Conservation (phyloP, 2,797 vertebrate genomes). For the Pygocentrus nattereri region DNA sequence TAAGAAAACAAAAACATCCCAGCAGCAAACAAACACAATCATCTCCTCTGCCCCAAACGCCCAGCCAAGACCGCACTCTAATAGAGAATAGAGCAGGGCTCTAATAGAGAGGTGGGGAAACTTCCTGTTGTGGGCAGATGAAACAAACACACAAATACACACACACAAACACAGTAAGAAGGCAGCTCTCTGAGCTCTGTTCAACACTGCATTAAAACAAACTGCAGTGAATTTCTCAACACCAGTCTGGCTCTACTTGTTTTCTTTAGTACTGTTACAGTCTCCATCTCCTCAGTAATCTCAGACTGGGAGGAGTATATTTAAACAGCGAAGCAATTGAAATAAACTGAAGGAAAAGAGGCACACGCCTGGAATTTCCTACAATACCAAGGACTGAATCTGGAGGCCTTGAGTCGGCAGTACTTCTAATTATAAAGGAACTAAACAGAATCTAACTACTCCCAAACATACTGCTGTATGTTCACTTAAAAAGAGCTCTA, state of each 20-base stretch:
- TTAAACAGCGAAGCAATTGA: neutral
- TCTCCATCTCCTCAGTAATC: neutral
- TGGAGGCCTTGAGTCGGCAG: too few species aligned
- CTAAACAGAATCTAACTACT: too few species aligned
- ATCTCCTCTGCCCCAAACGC: slow-evolving; percentile 13
- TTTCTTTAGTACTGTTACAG: neutral
- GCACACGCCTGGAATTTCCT: neutral
- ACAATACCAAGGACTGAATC: neutral
- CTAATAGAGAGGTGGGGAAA: neutral
- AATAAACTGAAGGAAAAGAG: neutral
- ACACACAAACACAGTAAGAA: neutral
- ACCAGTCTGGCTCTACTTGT: neutral
- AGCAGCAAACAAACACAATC: slow-evolving; percentile 23
- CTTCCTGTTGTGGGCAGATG: neutral
- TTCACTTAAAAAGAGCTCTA: too few species aligned
- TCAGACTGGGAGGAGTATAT: neutral
- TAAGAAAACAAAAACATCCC: slow-evolving; percentile 9
- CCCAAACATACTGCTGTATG: too few species aligned
- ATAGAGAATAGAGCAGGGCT: neutral
- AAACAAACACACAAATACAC: neutral
- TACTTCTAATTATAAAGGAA: too few species aligned
- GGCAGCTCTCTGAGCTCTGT: neutral
- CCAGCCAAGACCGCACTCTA: neutral
- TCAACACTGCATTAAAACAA: neutral
- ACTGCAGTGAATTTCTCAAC: neutral